Conservation (phyloP, 2,113 vertebrate species). For the Gadus macrocephalus region DNA sequence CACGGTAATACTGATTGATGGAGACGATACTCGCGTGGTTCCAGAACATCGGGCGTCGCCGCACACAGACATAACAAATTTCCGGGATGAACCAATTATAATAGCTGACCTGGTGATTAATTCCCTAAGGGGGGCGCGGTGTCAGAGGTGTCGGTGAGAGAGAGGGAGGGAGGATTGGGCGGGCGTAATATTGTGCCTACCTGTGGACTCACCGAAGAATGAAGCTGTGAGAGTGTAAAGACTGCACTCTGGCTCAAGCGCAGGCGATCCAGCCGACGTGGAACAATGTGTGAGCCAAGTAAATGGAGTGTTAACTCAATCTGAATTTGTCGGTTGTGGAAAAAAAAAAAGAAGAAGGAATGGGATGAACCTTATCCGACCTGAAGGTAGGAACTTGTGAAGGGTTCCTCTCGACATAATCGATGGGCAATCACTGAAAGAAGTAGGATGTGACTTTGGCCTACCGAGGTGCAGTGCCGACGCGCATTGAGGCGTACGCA, state of each 20-base stretch:
- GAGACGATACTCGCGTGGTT: conserved; percentile 70
- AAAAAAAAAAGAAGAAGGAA: not conserved
- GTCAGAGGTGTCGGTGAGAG: too few species aligned
- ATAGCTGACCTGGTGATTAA: conserved; percentile 67
- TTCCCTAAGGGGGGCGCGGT: conserved; percentile 57
- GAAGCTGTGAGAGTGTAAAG: not conserved
- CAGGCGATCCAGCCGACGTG: not conserved
- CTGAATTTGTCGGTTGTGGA: not conserved
- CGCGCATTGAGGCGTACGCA: too few species aligned
- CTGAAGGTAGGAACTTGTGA: too few species aligned
- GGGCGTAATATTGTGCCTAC: conserved; percentile 67
- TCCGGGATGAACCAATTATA: conserved; percentile 67
- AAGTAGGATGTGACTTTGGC: too few species aligned
- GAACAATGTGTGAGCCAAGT: conserved; percentile 23
- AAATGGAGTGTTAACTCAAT: not conserved
- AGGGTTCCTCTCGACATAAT: too few species aligned
- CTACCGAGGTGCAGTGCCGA: too few species aligned
- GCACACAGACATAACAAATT: conserved; percentile 71
- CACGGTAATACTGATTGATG: conserved; percentile 77
- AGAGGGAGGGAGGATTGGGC: too few species aligned
- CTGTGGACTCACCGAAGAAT: conserved; percentile 54
- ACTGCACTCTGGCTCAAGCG: conserved; percentile 26
- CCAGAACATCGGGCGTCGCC: conserved; percentile 70
- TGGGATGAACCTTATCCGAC: too few species aligned
- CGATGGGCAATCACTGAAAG: too few species aligned